Evolutionary conservation across 2,797 vertebrate genomes (phyloP), one percentile per base, ranked within the genome.

Genomic region (Okamejei kenojei): DNA sequence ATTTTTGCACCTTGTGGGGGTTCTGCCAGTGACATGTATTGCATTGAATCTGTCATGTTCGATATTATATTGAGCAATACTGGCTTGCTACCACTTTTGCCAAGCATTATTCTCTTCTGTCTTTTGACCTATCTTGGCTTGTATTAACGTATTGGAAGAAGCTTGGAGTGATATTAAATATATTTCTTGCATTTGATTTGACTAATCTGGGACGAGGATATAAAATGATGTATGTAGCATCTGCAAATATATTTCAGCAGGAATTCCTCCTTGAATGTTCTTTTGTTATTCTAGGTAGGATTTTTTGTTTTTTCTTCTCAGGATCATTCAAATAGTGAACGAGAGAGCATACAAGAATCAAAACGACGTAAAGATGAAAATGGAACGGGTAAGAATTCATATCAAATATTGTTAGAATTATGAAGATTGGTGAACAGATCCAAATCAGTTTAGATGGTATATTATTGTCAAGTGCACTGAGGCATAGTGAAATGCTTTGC

Each of bases 291-390:
- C 94, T 93, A 93, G 94, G 94, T 90, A 94, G 91, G 94, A 71
- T 94, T 95, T 9, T 1, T 0, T 94, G 94, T 94, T 94, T 94
- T 93, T 95, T 90, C 95, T 96, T 95, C 92, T 94, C 95, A 98
- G 98, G 97, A 98, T 97, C 97, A 97, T 95, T 98, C 97, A 82
- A 98, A 98, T 94, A 97, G 95, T 93, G 98, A 99, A 93, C 97
- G 96, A 0, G 98, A 99, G 95, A 95, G 96, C 94, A 96, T 96
- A 58, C 97, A 96, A 94, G 97, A 98, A 95, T 96, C 96, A 94
- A 98, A 98, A 95, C 96, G 97, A n/a, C 97, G 97, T 95, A 98
- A 98, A 96, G 97, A 99, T 94, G 97, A 97, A 95, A 98, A 98
- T 91, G 97, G 97, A 97, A 98, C 97, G 95, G 97, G 96, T 98